A percentile compares a stretch with the other conserved stretches of the same genome.
Evolutionary conservation across 30 jellyfish, hydroid and myxozoan genomes (phyloP).

Genomic region (Aurelia coerulea): DNA sequence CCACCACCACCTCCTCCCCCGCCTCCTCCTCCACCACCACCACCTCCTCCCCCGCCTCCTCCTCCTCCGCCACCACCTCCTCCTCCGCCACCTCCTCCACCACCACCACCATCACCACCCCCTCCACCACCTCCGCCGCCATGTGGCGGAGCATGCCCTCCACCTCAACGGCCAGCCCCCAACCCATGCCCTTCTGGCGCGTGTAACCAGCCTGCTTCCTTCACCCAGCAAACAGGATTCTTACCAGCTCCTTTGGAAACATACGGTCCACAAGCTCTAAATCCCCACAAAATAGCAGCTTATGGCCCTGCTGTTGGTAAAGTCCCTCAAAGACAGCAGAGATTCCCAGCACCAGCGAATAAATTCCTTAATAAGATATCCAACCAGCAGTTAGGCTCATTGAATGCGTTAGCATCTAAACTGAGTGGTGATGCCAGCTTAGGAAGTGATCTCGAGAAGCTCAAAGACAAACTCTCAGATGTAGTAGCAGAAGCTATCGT

Average conservation of each 20-base stretch:
- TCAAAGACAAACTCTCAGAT: constrained; percentile 67
- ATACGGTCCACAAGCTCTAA: background rate
- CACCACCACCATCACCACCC: constrained; percentile 34
- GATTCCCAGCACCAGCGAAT: background rate
- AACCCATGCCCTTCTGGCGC: background rate
- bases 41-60: constrained; percentile 44
- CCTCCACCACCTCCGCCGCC: background rate
- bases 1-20: constrained; percentile 49
- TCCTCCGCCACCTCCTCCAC: constrained; percentile 36
- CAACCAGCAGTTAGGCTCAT: background rate
- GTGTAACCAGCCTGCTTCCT: background rate
- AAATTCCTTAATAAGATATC: background rate
- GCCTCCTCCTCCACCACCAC: constrained; percentile 17
- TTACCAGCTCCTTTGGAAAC: constrained; percentile 5
- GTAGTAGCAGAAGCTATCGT: constrained; percentile 80
- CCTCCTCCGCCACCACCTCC: constrained; percentile 32
- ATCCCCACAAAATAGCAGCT: background rate
- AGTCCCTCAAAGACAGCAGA: background rate
- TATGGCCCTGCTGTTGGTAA: constrained; percentile 2
- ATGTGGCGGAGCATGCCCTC: background rate
- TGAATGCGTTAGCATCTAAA: constrained; percentile 13
- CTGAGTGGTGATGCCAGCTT: constrained; percentile 2
- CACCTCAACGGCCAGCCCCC: background rate
- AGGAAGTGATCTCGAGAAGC: constrained; percentile 35
- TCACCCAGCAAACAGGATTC: background rate